Base-by-base conservation (phyloP, 1,140 invertebrate genomes). In the Meloidogyne exigua region DNA sequence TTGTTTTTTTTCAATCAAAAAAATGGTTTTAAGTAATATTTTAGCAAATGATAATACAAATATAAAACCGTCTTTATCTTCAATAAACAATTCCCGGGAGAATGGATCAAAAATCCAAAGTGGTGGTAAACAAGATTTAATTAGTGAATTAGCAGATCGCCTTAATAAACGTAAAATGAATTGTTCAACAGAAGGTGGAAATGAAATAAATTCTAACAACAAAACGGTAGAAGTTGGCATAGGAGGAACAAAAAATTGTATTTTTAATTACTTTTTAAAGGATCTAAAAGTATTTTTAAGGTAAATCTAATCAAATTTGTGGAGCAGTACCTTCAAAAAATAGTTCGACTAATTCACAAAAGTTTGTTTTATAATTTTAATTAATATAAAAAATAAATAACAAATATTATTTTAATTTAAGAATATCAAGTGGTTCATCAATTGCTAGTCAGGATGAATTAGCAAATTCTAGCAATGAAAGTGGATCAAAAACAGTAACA, bases 401-500 rank as follows among this genome's bases (percentile, higher is more conserved):
- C n/a, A n/a, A n/a, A n/a, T n/a, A 32, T 69, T 28, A 11, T 42
- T 49, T 18, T 18, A n/a, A n/a, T 42, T 39, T 10, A 44, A 71
- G 69, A 71, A 71, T 42, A 18, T 62, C 69, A 44, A 71, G 69
- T 11, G 69, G 44, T 13, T 71, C 69, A n/a, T 71, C 69, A 62
- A 57, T 71, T 5, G 44, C 69, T 62, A 71, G 69, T 36, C 69
- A 71, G 21, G 69, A 71, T 15, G 69, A 71, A 26, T 18, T 62
- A 13, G 32, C 25, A 21, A 44, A 9, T n/a, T 7, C n/a, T 44
- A 28, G 39, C 23, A 42, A 62, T 15, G 69, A 49, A 25, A 26
- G 11, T 25, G 36, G 44, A 23, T 62, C 13, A 42, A 32, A 44
- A 62, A 25, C 39, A 62, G 62, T 44, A 25, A 71, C 69, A 25